These are phyloP conservation scores for Chaenogobius annularis DNA, from an alignment of 2,113 vertebrate genomes.

Conservation along the genomic window DNA sequence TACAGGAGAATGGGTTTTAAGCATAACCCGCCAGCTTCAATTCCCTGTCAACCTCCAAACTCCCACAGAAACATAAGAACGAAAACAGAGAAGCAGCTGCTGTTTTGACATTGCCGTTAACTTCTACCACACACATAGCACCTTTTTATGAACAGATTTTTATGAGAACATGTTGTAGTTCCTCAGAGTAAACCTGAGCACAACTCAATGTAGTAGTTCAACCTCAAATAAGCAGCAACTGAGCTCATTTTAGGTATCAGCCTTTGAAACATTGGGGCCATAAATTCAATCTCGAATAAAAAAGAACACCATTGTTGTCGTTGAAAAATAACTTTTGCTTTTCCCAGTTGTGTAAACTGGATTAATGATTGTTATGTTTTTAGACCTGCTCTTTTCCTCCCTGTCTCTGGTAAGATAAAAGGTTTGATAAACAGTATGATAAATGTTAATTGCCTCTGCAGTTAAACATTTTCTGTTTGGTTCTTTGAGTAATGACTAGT, in stretches of 20 bases:
- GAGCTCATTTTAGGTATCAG: neutral
- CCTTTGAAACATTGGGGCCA: too few relatives aligned
- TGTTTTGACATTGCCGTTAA: neutral
- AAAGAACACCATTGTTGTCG: neutral
- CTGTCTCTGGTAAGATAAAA: slow-evolving; percentile 31
- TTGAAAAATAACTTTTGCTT: slow-evolving; percentile 21
- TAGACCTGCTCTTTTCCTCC: slow-evolving; percentile 20
- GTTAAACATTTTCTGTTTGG: slow-evolving; percentile 61
- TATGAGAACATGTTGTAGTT: neutral
- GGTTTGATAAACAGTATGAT: slow-evolving; percentile 64
- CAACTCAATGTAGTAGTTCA: neutral
- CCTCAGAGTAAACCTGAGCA: neutral
- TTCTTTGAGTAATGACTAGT: slow-evolving; percentile 54
- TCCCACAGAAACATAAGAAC: slow-evolving; percentile 19
- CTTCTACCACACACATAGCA: neutral
- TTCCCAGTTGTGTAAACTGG: slow-evolving; percentile 15
- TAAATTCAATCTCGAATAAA: neutral
- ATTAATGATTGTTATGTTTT: slow-evolving; percentile 25
- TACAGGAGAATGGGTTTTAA: slow-evolving; percentile 33
- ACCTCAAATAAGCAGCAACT: neutral
- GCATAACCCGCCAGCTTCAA: slow-evolving; percentile 44
- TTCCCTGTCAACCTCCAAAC: slow-evolving; percentile 37
- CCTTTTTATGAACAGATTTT: neutral
- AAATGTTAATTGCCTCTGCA: slow-evolving; percentile 56
- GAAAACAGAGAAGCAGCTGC: slow-evolving; percentile 23